Evolutionary conservation across 1,140 invertebrate genomes (phyloP), one percentile per base, ranked within the genome.

Genomic region (Drosophila setifemur): DNA sequence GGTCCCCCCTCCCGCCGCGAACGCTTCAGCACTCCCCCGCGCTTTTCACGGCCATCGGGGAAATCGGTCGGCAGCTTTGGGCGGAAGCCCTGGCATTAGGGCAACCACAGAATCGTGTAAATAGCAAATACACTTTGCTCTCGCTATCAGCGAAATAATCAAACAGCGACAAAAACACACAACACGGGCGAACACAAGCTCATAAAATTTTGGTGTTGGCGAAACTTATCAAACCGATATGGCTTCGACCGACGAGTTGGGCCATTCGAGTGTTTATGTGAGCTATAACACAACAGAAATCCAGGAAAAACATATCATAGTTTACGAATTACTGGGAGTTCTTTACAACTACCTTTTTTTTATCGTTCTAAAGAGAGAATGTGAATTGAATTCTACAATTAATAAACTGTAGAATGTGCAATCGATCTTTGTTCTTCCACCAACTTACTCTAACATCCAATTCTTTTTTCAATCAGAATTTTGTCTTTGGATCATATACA

Each of bases 201-300:
- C 60, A 25, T 63, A 49, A 48, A 64, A 48, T 31, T 64, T 76
- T 48, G 67, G 48, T 53, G 58, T 54, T 72, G 58, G 67, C 45
- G 19, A 67, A 71, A 53, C 31, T 82, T 72, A 81, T 81, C 72
- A 82, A 63, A 50, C 74, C 68, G 68, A 82, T 81, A 72, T 43
- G 68, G 57, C 25, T 70, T 50, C 53, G 45, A 39, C 45, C 39
- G 49, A 47, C 52, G 31, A 39, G 42, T 48, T 43, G 1, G 33
- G 39, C 8, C 33, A 21, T 21, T 35, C 21, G 16, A 25, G 35
- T 37, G 54, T 31, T 68, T 31, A 40, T 55, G 26, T 29, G 29
- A 21, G 21, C 9, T 43, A 18, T 1, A 12, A 11, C 25, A 23
- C 7, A 37, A 16, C 18, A 44, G 16, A 6, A 52, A 35, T 28